Conservation (phyloP, 2,797 vertebrate genomes). For the Rhynchonycteris naso region DNA sequence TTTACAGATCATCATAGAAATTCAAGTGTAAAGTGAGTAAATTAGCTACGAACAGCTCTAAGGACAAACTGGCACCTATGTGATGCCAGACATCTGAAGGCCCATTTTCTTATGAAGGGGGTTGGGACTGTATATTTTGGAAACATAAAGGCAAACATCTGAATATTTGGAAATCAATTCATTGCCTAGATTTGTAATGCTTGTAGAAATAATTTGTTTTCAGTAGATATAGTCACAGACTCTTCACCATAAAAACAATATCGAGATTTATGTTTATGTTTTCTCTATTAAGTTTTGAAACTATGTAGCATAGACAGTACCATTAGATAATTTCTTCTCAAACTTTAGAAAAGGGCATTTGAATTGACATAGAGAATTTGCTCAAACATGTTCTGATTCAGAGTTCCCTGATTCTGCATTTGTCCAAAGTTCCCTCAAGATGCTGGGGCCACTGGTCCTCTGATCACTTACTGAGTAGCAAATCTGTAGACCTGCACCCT, state of each 20-base stretch:
- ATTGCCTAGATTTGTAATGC: background rate
- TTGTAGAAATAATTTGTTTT: constrained; percentile 8
- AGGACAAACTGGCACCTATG: background rate
- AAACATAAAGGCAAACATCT: constrained; percentile 41
- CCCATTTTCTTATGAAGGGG: constrained; percentile 11
- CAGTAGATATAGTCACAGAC: background rate
- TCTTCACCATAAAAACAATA: constrained; percentile 16
- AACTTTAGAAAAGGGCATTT: background rate
- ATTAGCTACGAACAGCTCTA: background rate
- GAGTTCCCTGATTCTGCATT: background rate
- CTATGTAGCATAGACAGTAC: background rate
- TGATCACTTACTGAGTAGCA: background rate
- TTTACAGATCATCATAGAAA: constrained; percentile 52
- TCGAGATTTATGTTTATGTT: background rate
- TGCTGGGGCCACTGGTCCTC: background rate
- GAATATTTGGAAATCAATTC: constrained; percentile 38
- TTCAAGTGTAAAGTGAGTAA: constrained; percentile 4
- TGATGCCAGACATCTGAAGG: constrained; percentile 34
- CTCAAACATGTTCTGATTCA: background rate
- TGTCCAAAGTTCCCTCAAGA: background rate
- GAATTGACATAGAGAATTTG: background rate
- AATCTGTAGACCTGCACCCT: background rate
- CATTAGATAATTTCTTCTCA: background rate
- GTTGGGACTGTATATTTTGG: background rate
- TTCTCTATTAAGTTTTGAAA: constrained; percentile 14